Base-by-base conservation (phyloP, 2,888 invertebrate species). In the Calliopum simillimum region DNA sequence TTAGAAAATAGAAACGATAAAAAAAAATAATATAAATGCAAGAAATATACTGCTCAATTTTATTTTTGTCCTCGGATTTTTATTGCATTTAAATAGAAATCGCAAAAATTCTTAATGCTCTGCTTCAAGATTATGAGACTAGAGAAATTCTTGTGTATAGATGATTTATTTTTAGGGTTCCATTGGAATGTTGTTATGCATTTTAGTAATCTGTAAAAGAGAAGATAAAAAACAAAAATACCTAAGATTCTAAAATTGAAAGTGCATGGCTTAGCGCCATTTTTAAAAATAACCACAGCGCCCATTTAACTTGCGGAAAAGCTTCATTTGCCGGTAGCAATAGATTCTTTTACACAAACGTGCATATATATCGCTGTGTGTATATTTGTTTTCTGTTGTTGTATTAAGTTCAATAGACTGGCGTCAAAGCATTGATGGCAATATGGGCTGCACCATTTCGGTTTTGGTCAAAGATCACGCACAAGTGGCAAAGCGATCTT, bases 251-350 rank as follows among this genome's bases (percentile, higher is more conserved):
- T 33, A 33, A 41, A 64, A 64, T 33, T 16, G n/a, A 21, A 65
- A 23, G 47, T 46, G 66, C 56, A 64, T 64, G 51, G 51, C 44
- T 66, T 44, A 33, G 66, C 66, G 66, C 58, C 66, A 66, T 56
- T 66, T 66, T 56, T 66, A 66, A 47, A 66, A 55, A 56, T 66
- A 66, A 16, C 19, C 5, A 14, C 47, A 23, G 44, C 49, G 53
- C 19, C 19, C 14, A n/a, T 21, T 41, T 19, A n/a, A 43, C n/a
- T 41, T 11, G 41, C 59, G 43, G 59, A 21, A 43, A 59, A 53
- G 19, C 41, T 16, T 14, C 41, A 16, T 59, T 41, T 44, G 8
- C 16, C 11, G 59, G 33, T 33, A 33, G 33, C 5, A 33, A 33
- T 33, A 2, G 5, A 8, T 43, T 44, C 11, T 59, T 43, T 59